phyloP scores from a whole-genome alignment of 1,140 invertebrate species.

The Kradibia gibbosae region DNA sequence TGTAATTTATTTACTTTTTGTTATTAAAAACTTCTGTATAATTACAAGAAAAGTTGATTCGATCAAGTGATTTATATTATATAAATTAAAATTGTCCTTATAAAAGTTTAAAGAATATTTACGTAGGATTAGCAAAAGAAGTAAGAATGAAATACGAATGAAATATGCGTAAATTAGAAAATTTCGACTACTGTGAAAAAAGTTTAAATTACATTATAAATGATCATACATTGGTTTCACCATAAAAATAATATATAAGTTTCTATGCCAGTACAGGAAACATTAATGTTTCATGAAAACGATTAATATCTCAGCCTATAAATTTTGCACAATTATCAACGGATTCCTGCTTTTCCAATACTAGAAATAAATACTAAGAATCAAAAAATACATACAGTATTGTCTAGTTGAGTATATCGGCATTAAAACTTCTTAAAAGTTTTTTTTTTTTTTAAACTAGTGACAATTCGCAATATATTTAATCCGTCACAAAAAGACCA shows the following conservation, averaged over 20 bases:
- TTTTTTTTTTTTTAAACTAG: no score
- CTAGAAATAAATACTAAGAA: background rate
- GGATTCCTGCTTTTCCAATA: constrained; percentile 8
- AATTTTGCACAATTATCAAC: background rate
- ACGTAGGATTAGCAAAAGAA: background rate
- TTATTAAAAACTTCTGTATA: no score
- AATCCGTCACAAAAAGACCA: background rate
- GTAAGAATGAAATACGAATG: background rate
- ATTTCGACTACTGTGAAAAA: background rate
- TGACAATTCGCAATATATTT: background rate
- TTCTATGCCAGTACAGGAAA: background rate
- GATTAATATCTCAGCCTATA: constrained; percentile 2
- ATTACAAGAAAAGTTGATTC: no score
- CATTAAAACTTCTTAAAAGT: no score
- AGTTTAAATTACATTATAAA: background rate
- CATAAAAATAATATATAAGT: background rate
- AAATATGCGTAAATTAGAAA: background rate
- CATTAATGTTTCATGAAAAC: background rate
- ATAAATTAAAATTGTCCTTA: no score
- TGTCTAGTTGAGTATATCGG: no score
- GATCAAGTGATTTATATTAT: no score
- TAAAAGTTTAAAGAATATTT: no score
- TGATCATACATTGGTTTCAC: background rate
- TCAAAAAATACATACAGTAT: no score
- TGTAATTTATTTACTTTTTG: no score